phyloP scores from a whole-genome alignment of 92 coral and sea anemone genomes.

The Montipora capitata region DNA sequence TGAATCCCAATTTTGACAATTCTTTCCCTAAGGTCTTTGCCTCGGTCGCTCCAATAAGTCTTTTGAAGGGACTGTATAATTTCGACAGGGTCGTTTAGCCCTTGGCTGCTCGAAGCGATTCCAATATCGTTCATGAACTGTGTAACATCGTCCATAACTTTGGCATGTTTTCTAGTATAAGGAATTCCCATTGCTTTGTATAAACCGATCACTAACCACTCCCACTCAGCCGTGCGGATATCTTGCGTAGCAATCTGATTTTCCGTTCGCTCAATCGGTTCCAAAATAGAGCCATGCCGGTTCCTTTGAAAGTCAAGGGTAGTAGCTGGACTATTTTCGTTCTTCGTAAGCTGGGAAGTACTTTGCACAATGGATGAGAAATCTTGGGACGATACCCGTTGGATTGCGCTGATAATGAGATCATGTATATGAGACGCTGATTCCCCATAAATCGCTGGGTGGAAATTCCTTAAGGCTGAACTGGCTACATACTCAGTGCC shows the following conservation, averaged over 20 bases:
- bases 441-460: conserved; percentile 70
- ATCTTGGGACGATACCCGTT: background rate
- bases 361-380: background rate
- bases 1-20: background rate
- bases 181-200: background rate
- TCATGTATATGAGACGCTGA: background rate
- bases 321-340: conserved; percentile 12
- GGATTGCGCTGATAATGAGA: background rate
- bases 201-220: background rate
- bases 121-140: conserved; percentile 11
- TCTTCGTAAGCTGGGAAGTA: background rate
- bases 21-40: background rate
- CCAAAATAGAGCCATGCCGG: background rate
- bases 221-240: background rate
- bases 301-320: background rate
- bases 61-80: background rate
- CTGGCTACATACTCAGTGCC: conserved; percentile 72
- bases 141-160: background rate
- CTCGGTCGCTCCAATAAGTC: conserved; percentile 11
- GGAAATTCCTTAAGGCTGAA: conserved; percentile 68
- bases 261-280: background rate
- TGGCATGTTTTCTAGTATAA: conserved; percentile 28
- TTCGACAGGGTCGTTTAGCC: background rate
- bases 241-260: no score
- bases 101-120: background rate